Evolutionary conservation across 2,113 vertebrate genomes (phyloP), one percentile per base, ranked within the genome.

Genomic region (Ursus arctos): DNA sequence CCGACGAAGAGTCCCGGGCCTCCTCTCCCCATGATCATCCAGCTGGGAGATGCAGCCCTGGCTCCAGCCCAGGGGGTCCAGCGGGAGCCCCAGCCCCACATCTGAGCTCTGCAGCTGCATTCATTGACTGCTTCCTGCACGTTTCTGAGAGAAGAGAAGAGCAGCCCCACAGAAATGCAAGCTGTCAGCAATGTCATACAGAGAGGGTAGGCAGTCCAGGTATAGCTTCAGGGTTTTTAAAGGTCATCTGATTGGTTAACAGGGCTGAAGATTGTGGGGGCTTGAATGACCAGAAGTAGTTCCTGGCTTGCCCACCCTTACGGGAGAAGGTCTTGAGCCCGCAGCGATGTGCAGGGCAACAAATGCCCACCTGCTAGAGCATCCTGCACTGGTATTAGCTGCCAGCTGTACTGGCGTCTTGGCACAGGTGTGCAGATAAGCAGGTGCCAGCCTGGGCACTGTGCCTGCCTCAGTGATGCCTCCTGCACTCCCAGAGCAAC

Each of bases 381-480:
- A 0, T 19, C 49, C 43, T 0, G 0, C 1, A 0, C 26, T 43
- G 71, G 49, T 1, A 0, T 0, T 4, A 7, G 2, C 13, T 18
- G 43, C 31, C 1, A 2, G 22, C 28, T 47, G n/a, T 18, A 26
- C 1, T 22, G 43, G 95, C 3, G 12, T 40, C 33, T 13, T 3
- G 8, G 9, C 47, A 4, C 9, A 22, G 21, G 36, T 5, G 0
- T 24, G 13, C 22, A 5, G 55, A 4, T 18, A 26, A 31, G 63
- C 15, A 13, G 22, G 24, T 16, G 36, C 43, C 10, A 11, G 15
- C 57, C 82, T 9, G 1, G 28, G 33, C 2, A 1, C 21, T 53
- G 36, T 12, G 13, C 33, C 0, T 5, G 26, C 2, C 49, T 49
- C 9, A 1, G 59, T 1, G 2, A 13, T 1, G 6, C 43, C 40